phyloP scores from a whole-genome alignment of 2,113 vertebrate species.

The Gambusia affinis region DNA sequence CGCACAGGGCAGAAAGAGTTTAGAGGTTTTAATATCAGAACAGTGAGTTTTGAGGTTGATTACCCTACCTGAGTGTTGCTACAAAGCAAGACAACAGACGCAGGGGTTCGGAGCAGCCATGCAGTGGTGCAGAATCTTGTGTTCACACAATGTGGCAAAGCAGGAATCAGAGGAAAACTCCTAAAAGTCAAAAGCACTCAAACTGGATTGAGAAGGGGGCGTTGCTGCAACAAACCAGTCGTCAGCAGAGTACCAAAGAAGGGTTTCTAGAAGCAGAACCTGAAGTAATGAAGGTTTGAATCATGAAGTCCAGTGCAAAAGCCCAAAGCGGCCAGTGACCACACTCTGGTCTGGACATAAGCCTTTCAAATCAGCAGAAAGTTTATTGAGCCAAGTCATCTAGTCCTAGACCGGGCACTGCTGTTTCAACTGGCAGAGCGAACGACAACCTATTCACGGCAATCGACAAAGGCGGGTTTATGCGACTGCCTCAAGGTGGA shows the following conservation, averaged over 20 bases:
- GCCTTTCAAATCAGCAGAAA: conserved; percentile 70
- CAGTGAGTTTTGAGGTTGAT: neutral
- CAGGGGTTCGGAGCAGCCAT: neutral
- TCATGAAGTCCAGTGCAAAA: conserved; percentile 44
- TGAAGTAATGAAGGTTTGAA: conserved; percentile 51
- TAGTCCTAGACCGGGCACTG: conserved; percentile 62
- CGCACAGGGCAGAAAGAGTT: conserved; percentile 35
- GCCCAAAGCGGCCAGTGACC: conserved; percentile 50
- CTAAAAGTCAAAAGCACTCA: neutral
- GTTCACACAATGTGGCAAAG: neutral
- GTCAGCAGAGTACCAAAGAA: conserved; percentile 17
- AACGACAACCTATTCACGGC: conserved; percentile 70
- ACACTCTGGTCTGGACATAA: conserved; percentile 64
- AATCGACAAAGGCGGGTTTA: conserved; percentile 69
- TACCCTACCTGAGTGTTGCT: neutral
- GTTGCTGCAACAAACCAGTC: conserved; percentile 6
- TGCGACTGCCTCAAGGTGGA: conserved; percentile 63
- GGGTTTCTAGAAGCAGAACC: conserved; percentile 21
- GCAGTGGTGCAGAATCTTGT: neutral
- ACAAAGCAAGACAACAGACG: neutral
- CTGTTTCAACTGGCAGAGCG: conserved; percentile 72
- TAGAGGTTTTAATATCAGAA: neutral
- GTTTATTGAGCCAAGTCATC: conserved; percentile 71
- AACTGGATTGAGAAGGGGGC: neutral
- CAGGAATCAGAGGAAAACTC: conserved; percentile 3